These are phyloP conservation scores for Copidosoma floridanum DNA, from an alignment of 1,140 invertebrate species.

Conservation along the genomic window DNA sequence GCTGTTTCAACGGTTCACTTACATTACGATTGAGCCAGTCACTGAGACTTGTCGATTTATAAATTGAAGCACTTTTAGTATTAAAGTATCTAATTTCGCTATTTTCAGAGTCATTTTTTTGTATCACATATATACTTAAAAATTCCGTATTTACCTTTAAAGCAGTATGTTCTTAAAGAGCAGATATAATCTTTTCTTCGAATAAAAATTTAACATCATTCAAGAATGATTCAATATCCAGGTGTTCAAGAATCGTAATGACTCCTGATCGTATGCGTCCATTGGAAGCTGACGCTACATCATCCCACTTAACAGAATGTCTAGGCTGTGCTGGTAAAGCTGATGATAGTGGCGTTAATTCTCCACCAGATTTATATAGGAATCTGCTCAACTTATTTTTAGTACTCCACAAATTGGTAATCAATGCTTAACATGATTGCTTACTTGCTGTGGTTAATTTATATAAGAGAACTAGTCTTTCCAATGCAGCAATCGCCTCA, in stretches of 20 bases:
- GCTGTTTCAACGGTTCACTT: background rate
- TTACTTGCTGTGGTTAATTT: too few species aligned
- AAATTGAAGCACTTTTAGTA: background rate
- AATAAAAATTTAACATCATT: background rate
- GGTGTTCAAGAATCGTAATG: background rate
- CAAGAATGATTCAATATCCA: background rate
- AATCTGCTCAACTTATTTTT: too few species aligned
- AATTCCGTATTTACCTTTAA: background rate
- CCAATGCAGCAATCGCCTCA: too few species aligned
- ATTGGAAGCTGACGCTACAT: background rate
- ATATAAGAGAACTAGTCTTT: too few species aligned
- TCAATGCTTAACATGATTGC: too few species aligned
- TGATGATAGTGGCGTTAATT: too few species aligned
- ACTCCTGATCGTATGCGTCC: too few species aligned
- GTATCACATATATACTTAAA: background rate
- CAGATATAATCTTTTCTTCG: background rate
- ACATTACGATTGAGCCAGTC: background rate
- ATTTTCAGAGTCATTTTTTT: background rate
- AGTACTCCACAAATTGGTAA: too few species aligned
- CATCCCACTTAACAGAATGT: background rate
- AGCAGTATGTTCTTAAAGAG: background rate
- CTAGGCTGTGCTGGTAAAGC: too few species aligned
- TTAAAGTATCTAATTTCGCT: background rate
- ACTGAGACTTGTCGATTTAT: background rate
- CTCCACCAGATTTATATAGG: too few species aligned